Evolutionary conservation across 2,888 invertebrate species (phyloP).

Genomic region (Oscheius sp.): DNA sequence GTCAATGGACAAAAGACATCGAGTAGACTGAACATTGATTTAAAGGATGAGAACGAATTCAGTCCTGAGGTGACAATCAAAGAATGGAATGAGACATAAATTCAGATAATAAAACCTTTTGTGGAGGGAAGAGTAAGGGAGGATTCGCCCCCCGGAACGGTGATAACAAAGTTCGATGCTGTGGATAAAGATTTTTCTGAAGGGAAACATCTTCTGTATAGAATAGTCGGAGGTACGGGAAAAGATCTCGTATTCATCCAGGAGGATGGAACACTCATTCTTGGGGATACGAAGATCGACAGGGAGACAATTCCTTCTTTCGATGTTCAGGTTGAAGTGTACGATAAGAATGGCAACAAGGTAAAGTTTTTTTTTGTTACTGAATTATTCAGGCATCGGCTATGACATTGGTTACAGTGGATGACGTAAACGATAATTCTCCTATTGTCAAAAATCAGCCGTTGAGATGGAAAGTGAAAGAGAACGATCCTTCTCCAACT

Average conservation of each 20-base stretch:
- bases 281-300: slow-evolving; percentile 38
- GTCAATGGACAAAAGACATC: slow-evolving; percentile 36
- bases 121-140: slow-evolving; percentile 31
- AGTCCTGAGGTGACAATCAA: slow-evolving; percentile 60
- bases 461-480: slow-evolving; percentile 52
- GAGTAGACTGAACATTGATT: slow-evolving; percentile 42
- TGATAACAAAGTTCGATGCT: slow-evolving; percentile 54
- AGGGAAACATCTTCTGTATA: slow-evolving; percentile 43
- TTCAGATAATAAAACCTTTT: slow-evolving; percentile 17
- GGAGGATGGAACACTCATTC: slow-evolving; percentile 55
- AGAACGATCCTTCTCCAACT: slow-evolving; percentile 34
- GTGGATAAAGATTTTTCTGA: slow-evolving; percentile 55
- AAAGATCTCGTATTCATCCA: slow-evolving; percentile 54
- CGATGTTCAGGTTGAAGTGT: slow-evolving; percentile 48
- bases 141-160: slow-evolving; percentile 39
- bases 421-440: slow-evolving; percentile 30
- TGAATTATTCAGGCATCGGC: slow-evolving; percentile 30
- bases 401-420: slow-evolving; percentile 41
- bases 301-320: slow-evolving; percentile 35
- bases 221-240: slow-evolving; percentile 51
- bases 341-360: slow-evolving; percentile 48
- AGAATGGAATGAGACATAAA: no score
- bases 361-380: background rate
- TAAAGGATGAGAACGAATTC: slow-evolving; percentile 64
- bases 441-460: slow-evolving; percentile 43